Evolutionary conservation across 2,888 invertebrate species (phyloP).

Genomic region (Acanthosepion esculentum): DNA sequence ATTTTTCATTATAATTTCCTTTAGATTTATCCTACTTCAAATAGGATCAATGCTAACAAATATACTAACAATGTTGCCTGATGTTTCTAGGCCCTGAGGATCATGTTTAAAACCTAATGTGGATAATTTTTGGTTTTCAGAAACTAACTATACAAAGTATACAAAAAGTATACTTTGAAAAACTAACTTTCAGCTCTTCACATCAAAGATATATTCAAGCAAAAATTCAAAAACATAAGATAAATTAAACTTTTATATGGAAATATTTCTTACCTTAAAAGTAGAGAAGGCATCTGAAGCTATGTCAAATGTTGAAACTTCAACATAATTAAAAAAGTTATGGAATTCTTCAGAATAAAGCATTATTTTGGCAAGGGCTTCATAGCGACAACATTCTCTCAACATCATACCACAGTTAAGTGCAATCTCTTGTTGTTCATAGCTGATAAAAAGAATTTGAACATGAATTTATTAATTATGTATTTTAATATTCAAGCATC

Average conservation of each 20-base stretch:
- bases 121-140: no score
- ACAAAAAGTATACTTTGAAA: no score
- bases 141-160: no score
- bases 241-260: not conserved
- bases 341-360: constrained; percentile 98
- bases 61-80: no score
- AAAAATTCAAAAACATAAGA: no score
- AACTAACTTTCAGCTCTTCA: no score
- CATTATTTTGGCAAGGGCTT: constrained; percentile 98
- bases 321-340: constrained; percentile 99
- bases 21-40: no score
- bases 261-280: constrained; percentile 86
- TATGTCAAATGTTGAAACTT: constrained; percentile 99
- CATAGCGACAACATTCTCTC: constrained; percentile 97
- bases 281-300: constrained; percentile 99
- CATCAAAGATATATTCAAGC: no score
- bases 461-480: not conserved
- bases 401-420: constrained; percentile 99
- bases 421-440: constrained; percentile 99
- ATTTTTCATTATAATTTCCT: no score
- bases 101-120: no score
- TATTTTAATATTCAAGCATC: not conserved
- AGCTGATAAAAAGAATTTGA: constrained; percentile 79
- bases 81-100: no score
- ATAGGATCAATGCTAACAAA: no score